These are phyloP conservation scores for Erpobdella octoculata DNA, from an alignment of 2,888 invertebrate genomes.

Conservation along the genomic window DNA sequence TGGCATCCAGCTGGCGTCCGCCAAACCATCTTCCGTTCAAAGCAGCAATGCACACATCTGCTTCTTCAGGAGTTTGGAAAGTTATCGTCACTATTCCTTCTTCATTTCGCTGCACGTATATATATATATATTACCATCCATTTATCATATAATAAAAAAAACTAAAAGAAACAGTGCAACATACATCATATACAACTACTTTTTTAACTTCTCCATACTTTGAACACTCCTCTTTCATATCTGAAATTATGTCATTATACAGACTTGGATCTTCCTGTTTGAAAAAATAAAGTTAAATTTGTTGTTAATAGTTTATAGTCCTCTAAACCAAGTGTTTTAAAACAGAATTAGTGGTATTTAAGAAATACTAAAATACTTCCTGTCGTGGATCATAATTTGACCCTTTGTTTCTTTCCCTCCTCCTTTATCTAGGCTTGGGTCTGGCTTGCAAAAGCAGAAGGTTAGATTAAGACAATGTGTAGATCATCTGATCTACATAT, in stretches of 20 bases:
- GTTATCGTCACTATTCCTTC: conserved; percentile 88
- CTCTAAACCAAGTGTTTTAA: too few species aligned
- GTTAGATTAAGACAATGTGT: too few species aligned
- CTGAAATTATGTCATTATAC: conserved; percentile 81
- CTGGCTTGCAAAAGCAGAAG: too few species aligned
- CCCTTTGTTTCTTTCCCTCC: too few species aligned
- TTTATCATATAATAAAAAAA: not conserved
- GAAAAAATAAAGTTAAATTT: not conserved
- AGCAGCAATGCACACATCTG: conserved; percentile 77
- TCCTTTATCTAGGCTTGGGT: too few species aligned
- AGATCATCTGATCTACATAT: too few species aligned
- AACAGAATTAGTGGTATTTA: not conserved
- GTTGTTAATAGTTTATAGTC: too few species aligned
- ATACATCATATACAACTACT: conserved; percentile 80
- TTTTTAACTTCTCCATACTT: conserved; percentile 87
- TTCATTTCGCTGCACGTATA: conserved; percentile 67
- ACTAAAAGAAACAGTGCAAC: conserved; percentile 45
- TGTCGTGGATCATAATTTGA: too few species aligned
- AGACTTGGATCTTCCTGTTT: conserved; percentile 68
- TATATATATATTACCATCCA: not conserved
- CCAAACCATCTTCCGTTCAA: conserved; percentile 65
- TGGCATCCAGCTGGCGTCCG: conserved; percentile 68
- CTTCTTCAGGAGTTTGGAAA: conserved; percentile 80
- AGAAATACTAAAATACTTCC: conserved; percentile 4
- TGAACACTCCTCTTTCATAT: conserved; percentile 75